Evolutionary conservation across 2,888 invertebrate genomes (phyloP).

Genomic region (Yponomeuta cagnagella): DNA sequence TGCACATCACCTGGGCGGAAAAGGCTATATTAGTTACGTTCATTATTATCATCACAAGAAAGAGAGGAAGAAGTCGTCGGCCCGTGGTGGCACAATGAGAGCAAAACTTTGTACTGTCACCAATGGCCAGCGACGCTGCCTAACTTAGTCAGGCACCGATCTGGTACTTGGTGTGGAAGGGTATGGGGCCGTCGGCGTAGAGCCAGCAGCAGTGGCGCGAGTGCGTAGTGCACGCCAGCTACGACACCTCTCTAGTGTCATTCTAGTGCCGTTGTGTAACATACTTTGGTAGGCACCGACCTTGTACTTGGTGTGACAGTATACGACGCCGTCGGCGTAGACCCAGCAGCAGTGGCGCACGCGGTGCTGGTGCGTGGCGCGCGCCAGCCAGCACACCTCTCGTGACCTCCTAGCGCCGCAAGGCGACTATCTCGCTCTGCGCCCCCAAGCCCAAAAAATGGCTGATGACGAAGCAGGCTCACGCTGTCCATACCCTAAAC

Average conservation of each 20-base stretch:
- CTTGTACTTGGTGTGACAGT: conserved; percentile 55
- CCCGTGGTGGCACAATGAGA: no score
- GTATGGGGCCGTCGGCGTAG: conserved; percentile 46
- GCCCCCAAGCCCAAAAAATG: no score
- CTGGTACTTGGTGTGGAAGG: conserved; percentile 60
- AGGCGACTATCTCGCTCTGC: no score
- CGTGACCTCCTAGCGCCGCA: conserved; percentile 42
- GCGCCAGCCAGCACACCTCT: conserved; percentile 47
- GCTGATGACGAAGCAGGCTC: conserved; percentile 36
- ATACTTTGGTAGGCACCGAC: no score
- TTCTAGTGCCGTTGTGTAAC: conserved; percentile 17
- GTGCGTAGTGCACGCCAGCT: no score
- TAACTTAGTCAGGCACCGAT: conserved; percentile 25
- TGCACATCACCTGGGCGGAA: conserved; percentile 54
- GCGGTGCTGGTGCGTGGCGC: conserved; percentile 50
- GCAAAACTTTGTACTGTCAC: no score
- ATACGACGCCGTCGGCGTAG: conserved; percentile 47
- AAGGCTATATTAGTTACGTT: not conserved
- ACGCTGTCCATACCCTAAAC: conserved; percentile 59
- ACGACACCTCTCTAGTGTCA: conserved; percentile 21
- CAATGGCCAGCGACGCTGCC: no score
- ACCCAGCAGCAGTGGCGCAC: conserved; percentile 54
- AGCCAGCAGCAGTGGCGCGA: conserved; percentile 52
- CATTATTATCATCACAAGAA: no score
- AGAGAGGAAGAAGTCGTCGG: no score